These are phyloP conservation scores for Heliconius sara DNA, from an alignment of 2,888 invertebrate genomes.

Conservation along the genomic window DNA sequence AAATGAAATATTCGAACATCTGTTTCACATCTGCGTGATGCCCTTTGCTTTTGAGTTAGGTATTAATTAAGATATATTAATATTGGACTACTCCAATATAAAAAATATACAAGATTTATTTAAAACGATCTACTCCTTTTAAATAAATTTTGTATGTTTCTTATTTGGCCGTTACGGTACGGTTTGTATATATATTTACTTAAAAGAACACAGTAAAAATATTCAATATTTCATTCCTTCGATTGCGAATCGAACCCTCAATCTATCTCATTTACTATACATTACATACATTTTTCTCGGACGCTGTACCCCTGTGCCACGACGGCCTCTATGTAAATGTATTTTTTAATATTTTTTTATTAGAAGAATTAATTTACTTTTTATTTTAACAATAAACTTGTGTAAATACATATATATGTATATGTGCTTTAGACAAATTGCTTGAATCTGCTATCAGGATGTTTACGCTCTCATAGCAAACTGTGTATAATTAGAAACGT, in stretches of 20 bases:
- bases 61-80: conserved; percentile 12
- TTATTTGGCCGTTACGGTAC: neutral
- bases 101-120: too few relatives aligned
- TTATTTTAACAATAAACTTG: neutral
- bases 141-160: neutral
- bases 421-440: neutral
- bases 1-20: conserved; percentile 28
- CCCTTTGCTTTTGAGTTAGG: neutral
- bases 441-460: neutral
- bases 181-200: too few relatives aligned
- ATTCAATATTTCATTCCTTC: too few relatives aligned
- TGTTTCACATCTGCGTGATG: conserved; percentile 26
- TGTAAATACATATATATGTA: neutral
- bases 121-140: neutral
- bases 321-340: too few relatives aligned
- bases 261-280: too few relatives aligned
- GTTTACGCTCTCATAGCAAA: neutral
- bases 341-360: too few relatives aligned
- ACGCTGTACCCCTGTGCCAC: too few relatives aligned
- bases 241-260: too few relatives aligned
- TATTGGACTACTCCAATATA: neutral
- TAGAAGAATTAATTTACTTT: neutral
- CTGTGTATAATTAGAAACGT: neutral
- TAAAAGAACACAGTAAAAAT: too few relatives aligned
- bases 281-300: too few relatives aligned